These are phyloP conservation scores for Chionomys nivalis DNA, from an alignment of 2,113 vertebrate genomes.

Conservation along the genomic window DNA sequence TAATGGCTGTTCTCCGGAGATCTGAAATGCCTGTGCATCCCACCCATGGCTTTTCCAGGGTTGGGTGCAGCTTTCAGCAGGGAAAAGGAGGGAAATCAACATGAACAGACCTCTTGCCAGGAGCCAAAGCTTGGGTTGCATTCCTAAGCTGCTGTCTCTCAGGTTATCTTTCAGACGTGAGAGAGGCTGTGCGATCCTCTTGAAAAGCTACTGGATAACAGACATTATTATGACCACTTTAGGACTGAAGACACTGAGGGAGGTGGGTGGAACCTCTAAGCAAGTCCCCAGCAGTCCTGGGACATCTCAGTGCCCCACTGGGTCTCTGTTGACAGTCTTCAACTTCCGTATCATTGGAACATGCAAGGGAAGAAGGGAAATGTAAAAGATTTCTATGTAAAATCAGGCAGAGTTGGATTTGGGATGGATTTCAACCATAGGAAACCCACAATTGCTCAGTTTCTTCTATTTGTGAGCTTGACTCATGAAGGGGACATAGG, in stretches of 20 bases:
- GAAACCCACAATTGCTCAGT: neutral
- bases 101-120: neutral
- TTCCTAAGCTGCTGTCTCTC: neutral
- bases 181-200: accelerated
- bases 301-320: neutral
- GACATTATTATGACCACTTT: too few species aligned
- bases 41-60: neutral
- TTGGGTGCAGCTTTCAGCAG: too few species aligned
- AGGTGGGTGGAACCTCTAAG: accelerated
- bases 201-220: neutral
- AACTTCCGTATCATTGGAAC: too few species aligned
- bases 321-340: neutral
- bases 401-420: too few species aligned
- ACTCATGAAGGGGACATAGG: neutral
- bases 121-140: neutral
- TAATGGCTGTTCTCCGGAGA: neutral
- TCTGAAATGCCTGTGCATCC: neutral
- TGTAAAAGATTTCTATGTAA: accelerated
- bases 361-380: neutral
- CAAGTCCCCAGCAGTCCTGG: neutral
- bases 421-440: neutral
- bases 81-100: neutral
- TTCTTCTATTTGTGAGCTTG: neutral
- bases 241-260: neutral
- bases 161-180: accelerated